Percentiles rank a stretch among this genome's conserved stretches.
Evolutionary conservation across 2,797 vertebrate genomes (phyloP).

Genomic region (Gallinago stenura): DNA sequence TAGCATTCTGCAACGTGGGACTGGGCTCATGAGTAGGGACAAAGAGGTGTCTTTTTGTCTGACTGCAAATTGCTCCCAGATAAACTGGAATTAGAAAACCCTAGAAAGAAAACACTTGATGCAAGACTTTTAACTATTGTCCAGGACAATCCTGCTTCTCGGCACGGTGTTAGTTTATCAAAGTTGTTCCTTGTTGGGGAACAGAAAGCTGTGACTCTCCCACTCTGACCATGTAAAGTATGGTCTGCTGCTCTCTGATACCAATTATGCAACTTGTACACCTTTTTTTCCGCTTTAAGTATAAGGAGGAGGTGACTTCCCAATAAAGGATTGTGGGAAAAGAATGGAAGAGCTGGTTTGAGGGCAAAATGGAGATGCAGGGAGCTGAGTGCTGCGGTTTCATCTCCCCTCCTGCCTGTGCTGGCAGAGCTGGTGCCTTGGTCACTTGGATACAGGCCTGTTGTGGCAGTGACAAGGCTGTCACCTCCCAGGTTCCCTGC

Average conservation of each 20-base stretch:
- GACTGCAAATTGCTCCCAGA: neutral
- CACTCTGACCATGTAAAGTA: neutral
- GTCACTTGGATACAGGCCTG: neutral
- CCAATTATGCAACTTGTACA: fast-evolving
- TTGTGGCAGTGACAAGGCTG: neutral
- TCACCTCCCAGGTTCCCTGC: neutral
- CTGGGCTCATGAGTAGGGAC: neutral
- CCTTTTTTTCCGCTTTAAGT: neutral
- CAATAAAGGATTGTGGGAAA: neutral
- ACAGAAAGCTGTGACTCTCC: neutral
- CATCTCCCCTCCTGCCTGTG: neutral
- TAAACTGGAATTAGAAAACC: neutral
- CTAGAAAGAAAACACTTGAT: neutral
- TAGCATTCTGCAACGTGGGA: fast-evolving
- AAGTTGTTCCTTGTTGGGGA: neutral
- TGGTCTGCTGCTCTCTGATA: neutral
- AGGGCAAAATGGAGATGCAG: neutral
- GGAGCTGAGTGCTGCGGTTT: fast-evolving
- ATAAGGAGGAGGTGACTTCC: neutral
- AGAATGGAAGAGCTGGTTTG: neutral
- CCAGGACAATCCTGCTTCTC: neutral
- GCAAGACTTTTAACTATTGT: neutral
- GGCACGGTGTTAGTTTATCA: fast-evolving
- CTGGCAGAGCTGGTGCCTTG: neutral
- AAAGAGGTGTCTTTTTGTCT: neutral